phyloP scores from a whole-genome alignment of 2,797 vertebrate species.

The Lemur catta region DNA sequence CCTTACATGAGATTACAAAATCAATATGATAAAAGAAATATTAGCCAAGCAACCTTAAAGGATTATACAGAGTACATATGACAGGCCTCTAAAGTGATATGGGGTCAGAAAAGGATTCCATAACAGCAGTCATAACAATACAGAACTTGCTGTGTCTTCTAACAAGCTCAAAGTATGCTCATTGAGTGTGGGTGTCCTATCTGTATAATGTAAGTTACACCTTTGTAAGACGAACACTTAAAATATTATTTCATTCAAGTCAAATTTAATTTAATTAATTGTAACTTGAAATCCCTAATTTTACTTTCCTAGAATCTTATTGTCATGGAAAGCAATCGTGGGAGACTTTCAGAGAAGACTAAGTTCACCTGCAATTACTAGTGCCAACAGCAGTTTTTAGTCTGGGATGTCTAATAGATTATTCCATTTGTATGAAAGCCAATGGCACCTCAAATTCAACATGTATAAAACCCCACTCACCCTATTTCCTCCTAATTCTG shows the following conservation, averaged over 20 bases:
- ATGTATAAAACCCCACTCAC: background rate
- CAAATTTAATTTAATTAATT: background rate
- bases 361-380: background rate
- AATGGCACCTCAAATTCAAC: background rate
- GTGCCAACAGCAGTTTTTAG: background rate
- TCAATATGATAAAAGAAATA: background rate
- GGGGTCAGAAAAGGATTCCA: background rate
- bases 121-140: background rate
- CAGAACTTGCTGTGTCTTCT: background rate
- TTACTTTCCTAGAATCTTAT: background rate
- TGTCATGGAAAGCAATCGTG: background rate
- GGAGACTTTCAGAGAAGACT: background rate
- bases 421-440: background rate
- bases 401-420: background rate
- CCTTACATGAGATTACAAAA: background rate
- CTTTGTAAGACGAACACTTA: background rate
- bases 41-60: background rate
- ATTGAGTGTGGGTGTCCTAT: background rate
- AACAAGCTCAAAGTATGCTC: background rate
- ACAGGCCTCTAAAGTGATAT: background rate
- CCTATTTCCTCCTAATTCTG: background rate
- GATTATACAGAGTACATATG: background rate
- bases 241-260: background rate
- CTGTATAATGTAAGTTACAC: background rate
- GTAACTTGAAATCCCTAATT: slow-evolving; percentile 2